Conservation (phyloP, 2,888 invertebrate species). For the Macropis europaea region DNA sequence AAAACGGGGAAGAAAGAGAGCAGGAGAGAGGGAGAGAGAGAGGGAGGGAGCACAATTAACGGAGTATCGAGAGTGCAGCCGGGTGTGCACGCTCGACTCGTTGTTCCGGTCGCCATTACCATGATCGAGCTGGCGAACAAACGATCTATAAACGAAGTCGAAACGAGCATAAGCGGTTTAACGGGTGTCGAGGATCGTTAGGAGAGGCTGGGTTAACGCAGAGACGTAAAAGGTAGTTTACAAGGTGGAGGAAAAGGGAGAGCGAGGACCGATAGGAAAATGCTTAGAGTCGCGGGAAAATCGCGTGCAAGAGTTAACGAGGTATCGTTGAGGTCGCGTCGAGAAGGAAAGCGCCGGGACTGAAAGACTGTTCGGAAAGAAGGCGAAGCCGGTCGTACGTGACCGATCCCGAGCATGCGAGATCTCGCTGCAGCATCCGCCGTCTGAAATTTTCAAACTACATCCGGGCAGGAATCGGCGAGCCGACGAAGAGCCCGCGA, state of each 20-base stretch:
- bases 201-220: constrained; percentile 12
- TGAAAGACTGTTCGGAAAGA: no score
- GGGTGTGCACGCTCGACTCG: constrained; percentile 24
- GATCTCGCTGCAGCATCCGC: no score
- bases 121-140: constrained; percentile 1
- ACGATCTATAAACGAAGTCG: constrained; percentile 2
- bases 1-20: not conserved
- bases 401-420: no score
- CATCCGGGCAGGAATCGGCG: no score
- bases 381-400: no score
- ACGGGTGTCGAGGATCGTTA: constrained; percentile 27
- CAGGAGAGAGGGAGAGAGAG: not conserved
- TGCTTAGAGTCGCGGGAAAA: constrained; percentile 29
- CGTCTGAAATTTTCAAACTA: no score
- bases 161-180: constrained; percentile 4
- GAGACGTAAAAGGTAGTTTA: constrained; percentile 2
- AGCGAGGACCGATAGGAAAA: constrained; percentile 11
- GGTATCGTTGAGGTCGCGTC: constrained; percentile 55
- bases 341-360: constrained; percentile 34
- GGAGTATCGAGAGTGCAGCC: constrained; percentile 50
- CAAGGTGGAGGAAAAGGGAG: not conserved
- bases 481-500: no score
- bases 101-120: constrained; percentile 17
- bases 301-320: constrained; percentile 53
- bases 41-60: constrained; percentile 53